Evolutionary conservation across 2,797 vertebrate genomes (phyloP), one percentile per base, ranked within the genome.

Genomic region (Catostomus latipinnis): DNA sequence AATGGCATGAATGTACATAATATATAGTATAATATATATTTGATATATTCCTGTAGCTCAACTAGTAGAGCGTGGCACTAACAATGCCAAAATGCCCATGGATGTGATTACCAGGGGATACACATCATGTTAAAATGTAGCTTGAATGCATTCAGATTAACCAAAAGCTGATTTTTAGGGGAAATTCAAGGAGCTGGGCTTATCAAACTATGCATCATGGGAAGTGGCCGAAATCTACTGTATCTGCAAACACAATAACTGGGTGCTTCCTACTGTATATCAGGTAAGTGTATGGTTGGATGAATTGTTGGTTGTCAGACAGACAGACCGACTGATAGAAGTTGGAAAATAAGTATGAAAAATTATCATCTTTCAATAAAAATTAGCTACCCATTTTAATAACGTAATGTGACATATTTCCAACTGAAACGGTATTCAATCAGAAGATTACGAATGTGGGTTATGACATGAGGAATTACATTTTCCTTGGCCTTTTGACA

Each of bases 131-230:
- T 34, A 34, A 34, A 34, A 4, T 34, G 34, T 34, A 34, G 34
- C 34, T 34, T 34, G 34, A 34, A 34, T 34, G 34, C 2, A 34
- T 34, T 34, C 34, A 34, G 10, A 63, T n/a, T 12, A 13, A 43
- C 12, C 9, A 43, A 45, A 63, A 63, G 34, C 61, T 12, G 9
- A 0, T 71, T 82, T 63, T 7, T 90, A 99, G 98, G 97, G 96
- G 6, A 99, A 97, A 88, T 99, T 97, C 86, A 94, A 96, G 84
- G 96, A 98, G 88, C 90, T 99, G 0, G 98, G 96, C 8, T 85
- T 99, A 0, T 99, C 98, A 1, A 99, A 99, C 92, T 99, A 96
- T 0, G 90, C 95, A 0, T 88, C 96, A 0, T 99, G 98, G 98
- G 95, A 99, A 88, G 97, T 99, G 65, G 95, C 97, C 5, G 96